Evolutionary conservation across 1,140 invertebrate genomes (phyloP).

Genomic region (Nephila pilipes): DNA sequence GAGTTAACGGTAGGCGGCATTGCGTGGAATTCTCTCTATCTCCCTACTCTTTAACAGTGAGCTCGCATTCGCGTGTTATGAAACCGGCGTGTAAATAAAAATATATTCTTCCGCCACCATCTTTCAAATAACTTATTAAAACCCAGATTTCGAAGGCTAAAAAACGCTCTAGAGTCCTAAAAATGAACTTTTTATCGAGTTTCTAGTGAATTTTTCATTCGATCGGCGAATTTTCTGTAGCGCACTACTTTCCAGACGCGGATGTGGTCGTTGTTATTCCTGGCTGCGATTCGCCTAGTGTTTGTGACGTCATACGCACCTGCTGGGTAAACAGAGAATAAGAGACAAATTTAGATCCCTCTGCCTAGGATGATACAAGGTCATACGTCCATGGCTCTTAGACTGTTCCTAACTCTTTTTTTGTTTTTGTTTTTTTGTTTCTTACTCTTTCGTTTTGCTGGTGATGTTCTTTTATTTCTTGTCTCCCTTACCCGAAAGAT

Average conservation of each 20-base stretch:
- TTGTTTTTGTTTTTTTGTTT: slow-evolving; percentile 27
- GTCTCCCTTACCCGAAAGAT: slow-evolving; percentile 49
- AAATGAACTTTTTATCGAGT: slow-evolving; percentile 61
- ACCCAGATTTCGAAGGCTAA: not conserved
- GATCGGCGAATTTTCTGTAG: not conserved
- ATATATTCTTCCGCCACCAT: slow-evolving; percentile 62
- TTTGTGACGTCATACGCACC: slow-evolving; percentile 74
- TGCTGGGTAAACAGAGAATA: slow-evolving; percentile 76
- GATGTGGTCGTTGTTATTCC: slow-evolving; percentile 59
- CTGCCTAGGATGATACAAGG: slow-evolving; percentile 73
- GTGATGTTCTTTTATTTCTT: slow-evolving; percentile 61
- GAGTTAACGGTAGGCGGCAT: not conserved
- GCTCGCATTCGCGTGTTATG: slow-evolving; percentile 58
- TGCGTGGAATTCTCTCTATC: slow-evolving; percentile 45
- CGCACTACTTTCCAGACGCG: slow-evolving; percentile 61
- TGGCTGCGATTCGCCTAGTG: slow-evolving; percentile 49
- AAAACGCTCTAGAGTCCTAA: not conserved
- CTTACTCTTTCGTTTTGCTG: slow-evolving; percentile 29
- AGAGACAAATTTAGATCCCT: slow-evolving; percentile 76
- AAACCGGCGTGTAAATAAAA: slow-evolving; percentile 76
- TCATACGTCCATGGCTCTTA: slow-evolving; percentile 53
- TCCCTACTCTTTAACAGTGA: slow-evolving; percentile 6
- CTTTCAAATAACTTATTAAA: not conserved
- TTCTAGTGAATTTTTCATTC: not conserved
- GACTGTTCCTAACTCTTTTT: slow-evolving; percentile 68